phyloP scores from a whole-genome alignment of 2,797 vertebrate genomes.

The Microcaecilia unicolor region DNA sequence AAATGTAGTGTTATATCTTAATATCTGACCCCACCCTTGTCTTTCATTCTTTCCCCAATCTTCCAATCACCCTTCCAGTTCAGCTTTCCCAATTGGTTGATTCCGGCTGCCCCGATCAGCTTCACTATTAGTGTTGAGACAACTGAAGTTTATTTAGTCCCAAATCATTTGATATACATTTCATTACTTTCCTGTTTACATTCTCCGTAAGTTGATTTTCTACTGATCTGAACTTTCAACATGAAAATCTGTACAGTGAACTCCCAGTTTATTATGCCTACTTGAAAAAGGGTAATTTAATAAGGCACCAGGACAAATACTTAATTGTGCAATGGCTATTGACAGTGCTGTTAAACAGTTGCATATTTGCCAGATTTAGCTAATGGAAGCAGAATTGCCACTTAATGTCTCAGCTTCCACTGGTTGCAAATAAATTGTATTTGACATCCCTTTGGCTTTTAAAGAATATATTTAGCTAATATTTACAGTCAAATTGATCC shows the following conservation, averaged over 20 bases:
- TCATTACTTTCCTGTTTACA: slow-evolving; percentile 37
- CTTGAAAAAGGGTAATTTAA: slow-evolving; percentile 73
- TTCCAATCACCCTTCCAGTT: not conserved
- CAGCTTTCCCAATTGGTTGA: not conserved
- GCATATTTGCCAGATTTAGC: slow-evolving; percentile 73
- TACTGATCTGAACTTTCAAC: slow-evolving; percentile 42
- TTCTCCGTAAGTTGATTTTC: slow-evolving; percentile 51
- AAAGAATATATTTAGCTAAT: slow-evolving; percentile 58
- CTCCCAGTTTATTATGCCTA: slow-evolving; percentile 62
- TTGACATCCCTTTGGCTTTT: slow-evolving; percentile 63
- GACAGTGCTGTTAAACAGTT: slow-evolving; percentile 83
- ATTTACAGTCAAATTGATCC: slow-evolving; percentile 53
- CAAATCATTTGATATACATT: slow-evolving; percentile 42
- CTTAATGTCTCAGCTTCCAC: slow-evolving; percentile 68
- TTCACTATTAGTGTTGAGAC: slow-evolving; percentile 25
- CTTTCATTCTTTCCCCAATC: too few species aligned
- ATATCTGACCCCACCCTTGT: too few species aligned
- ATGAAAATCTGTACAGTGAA: slow-evolving; percentile 55
- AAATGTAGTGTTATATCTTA: too few species aligned
- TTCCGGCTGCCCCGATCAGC: not conserved
- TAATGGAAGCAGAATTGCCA: slow-evolving; percentile 76
- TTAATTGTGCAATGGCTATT: slow-evolving; percentile 88
- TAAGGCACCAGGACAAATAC: slow-evolving; percentile 78
- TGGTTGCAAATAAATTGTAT: slow-evolving; percentile 70
- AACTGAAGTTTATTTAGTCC: slow-evolving; percentile 28